Evolutionary conservation across 2,113 vertebrate species (phyloP).

Genomic region (Cyanocitta stelleri): DNA sequence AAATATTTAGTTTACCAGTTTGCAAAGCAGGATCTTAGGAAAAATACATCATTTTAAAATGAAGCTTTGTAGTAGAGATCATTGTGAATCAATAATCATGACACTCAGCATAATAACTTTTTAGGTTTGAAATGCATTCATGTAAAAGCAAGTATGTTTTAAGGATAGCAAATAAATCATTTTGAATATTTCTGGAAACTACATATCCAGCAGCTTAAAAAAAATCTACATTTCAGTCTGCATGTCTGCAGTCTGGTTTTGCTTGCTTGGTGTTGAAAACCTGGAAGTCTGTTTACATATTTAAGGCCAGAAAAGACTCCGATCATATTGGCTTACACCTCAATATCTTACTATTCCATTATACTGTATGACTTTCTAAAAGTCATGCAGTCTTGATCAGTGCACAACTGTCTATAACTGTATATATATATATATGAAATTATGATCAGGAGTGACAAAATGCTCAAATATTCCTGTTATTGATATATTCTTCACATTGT

Average conservation of each 20-base stretch:
- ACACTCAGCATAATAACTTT: not conserved
- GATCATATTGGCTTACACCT: not conserved
- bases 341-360: not conserved
- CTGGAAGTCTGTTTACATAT: not conserved
- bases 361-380: not conserved
- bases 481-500: not conserved
- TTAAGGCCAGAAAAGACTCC: not conserved
- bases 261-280: not conserved
- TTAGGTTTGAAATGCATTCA: not conserved
- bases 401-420: not conserved
- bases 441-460: not conserved
- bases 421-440: not conserved
- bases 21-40: not conserved
- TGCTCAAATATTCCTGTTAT: not conserved
- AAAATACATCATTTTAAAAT: not conserved
- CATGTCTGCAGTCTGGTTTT: not conserved
- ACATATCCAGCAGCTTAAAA: not conserved
- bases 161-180: not conserved
- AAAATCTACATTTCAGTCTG: not conserved
- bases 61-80: not conserved
- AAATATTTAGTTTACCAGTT: not conserved
- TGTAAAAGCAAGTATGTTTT: not conserved
- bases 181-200: not conserved
- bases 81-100: not conserved
- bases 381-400: not conserved